Percentiles rank a stretch among this genome's conserved stretches.
Conservation (phyloP, 2,797 vertebrate species). For the Rhadinocentrus ornatus region DNA sequence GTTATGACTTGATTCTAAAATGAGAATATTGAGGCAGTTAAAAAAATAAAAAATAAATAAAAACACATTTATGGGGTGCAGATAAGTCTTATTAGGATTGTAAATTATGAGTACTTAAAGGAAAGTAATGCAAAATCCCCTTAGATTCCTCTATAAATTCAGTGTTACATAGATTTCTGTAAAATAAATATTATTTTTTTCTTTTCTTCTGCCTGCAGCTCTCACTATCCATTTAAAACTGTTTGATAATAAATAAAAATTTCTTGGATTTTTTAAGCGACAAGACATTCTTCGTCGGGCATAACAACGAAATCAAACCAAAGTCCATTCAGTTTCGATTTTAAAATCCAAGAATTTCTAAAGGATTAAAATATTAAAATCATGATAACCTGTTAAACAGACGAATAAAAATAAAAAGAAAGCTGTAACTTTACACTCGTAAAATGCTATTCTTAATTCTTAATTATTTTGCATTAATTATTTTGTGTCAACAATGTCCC, state of each 20-base stretch:
- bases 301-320: background rate
- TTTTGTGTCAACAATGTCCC: too few species aligned
- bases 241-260: background rate
- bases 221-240: background rate
- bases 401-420: background rate
- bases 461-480: too few species aligned
- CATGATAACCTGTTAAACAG: background rate
- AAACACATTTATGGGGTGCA: too few species aligned
- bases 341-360: background rate
- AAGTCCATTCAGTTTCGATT: background rate
- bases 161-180: background rate
- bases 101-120: background rate
- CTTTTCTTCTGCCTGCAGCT: too few species aligned
- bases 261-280: background rate
- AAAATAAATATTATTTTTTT: too few species aligned
- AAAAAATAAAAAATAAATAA: too few species aligned
- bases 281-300: background rate
- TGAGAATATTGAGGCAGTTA: conserved; percentile 11
- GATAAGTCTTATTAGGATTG: background rate
- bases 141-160: background rate
- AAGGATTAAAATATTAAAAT: background rate
- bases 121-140: background rate
- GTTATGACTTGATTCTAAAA: background rate
- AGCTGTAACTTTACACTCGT: background rate
- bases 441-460: background rate